These are phyloP conservation scores for Nymphalis io DNA, from an alignment of 1,140 invertebrate species.

Conservation along the genomic window DNA sequence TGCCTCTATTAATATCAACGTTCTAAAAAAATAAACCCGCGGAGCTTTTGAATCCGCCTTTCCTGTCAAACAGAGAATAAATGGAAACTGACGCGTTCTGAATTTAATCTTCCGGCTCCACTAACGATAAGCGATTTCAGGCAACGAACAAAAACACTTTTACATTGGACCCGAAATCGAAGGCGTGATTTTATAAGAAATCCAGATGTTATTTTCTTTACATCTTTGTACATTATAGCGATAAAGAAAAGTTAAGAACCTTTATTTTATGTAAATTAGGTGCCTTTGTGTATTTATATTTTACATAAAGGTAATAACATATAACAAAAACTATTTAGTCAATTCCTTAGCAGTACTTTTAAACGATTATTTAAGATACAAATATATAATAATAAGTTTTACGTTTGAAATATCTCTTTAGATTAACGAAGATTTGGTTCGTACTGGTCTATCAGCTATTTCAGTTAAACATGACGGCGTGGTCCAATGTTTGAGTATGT, in stretches of 20 bases:
- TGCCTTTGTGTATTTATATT: neutral
- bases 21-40: neutral
- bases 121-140: constrained; percentile 24
- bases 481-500: constrained; percentile 63
- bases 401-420: constrained; percentile 17
- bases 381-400: too few relatives aligned
- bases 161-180: constrained; percentile 28
- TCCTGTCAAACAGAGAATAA: constrained; percentile 30
- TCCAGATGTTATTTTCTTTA: neutral
- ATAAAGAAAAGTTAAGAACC: neutral
- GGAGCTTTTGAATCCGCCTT: neutral
- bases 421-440: constrained; percentile 70
- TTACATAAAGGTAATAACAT: too few relatives aligned
- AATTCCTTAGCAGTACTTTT: too few relatives aligned
- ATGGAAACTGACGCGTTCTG: constrained; percentile 23
- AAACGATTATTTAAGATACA: too few relatives aligned
- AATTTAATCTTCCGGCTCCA: constrained; percentile 29
- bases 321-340: too few relatives aligned
- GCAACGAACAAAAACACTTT: constrained; percentile 19
- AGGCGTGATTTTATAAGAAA: constrained; percentile 9
- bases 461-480: constrained; percentile 68
- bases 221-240: constrained; percentile 1
- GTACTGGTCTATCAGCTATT: constrained; percentile 68
- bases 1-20: too few relatives aligned
- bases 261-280: neutral